Evolutionary conservation across 2,113 vertebrate species (phyloP).

Genomic region (Craseonycteris thonglongyai): DNA sequence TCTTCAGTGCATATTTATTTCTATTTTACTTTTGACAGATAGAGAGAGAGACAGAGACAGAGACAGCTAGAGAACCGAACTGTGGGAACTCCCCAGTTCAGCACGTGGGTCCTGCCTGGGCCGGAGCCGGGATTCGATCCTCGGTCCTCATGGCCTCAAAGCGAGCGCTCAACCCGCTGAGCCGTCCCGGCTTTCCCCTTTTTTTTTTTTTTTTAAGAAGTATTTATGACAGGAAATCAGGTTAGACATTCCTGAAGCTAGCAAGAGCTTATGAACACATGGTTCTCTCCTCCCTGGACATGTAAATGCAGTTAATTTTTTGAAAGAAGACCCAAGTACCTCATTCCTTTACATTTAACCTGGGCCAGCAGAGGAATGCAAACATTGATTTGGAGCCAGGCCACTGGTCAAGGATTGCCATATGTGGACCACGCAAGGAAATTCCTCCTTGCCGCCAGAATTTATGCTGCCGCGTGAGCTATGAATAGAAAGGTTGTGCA

Average conservation of each 20-base stretch:
- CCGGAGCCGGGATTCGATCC: no score
- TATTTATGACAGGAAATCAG: slow-evolving; percentile 85
- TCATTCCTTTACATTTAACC: slow-evolving; percentile 84
- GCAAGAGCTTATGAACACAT: slow-evolving; percentile 74
- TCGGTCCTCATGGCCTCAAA: no score
- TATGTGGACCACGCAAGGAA: slow-evolving; percentile 76
- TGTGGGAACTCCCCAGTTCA: no score
- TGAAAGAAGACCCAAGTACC: slow-evolving; percentile 77
- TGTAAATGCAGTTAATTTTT: slow-evolving; percentile 78
- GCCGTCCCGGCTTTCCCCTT: no score
- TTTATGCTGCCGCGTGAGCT: slow-evolving; percentile 76
- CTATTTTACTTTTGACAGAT: no score
- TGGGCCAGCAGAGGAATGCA: slow-evolving; percentile 79
- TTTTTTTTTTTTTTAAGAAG: no score
- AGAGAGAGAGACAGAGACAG: no score
- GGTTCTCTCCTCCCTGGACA: slow-evolving; percentile 76
- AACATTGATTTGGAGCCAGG: slow-evolving; percentile 79
- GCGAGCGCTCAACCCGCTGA: no score
- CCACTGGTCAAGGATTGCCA: slow-evolving; percentile 80
- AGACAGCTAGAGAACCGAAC: no score
- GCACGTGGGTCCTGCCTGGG: no score
- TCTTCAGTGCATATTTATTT: no score
- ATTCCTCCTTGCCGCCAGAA: slow-evolving; percentile 79
- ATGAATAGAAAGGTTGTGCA: slow-evolving; percentile 88
- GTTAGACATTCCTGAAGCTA: slow-evolving; percentile 81